Conservation (phyloP, 2,113 vertebrate species). For the Pogonocichla stellata region DNA sequence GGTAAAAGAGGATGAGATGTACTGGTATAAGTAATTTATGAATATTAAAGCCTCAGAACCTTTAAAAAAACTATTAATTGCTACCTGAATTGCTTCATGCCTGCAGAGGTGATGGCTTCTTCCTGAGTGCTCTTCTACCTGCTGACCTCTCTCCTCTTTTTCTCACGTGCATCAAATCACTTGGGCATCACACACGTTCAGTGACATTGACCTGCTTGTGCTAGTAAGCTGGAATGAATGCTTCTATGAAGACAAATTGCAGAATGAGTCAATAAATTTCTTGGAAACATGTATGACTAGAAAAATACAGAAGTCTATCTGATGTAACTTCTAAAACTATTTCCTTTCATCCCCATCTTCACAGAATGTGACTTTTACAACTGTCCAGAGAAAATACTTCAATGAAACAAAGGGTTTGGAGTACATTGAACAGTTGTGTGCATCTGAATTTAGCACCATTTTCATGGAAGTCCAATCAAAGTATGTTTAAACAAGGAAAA, state of each 20-base stretch:
- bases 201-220: background rate
- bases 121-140: background rate
- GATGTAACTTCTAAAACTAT: background rate
- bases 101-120: background rate
- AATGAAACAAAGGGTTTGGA: constrained; percentile 96
- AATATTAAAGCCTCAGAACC: background rate
- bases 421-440: constrained; percentile 91
- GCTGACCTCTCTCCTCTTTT: background rate
- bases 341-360: background rate
- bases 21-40: background rate
- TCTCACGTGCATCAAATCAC: background rate
- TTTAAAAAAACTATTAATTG: background rate
- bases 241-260: background rate
- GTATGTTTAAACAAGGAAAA: constrained; percentile 73
- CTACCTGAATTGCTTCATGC: background rate
- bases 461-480: constrained; percentile 94
- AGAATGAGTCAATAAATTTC: background rate
- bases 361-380: constrained; percentile 88
- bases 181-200: rapidly evolving
- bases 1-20: background rate
- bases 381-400: constrained; percentile 94
- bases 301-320: background rate
- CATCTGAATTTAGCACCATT: constrained; percentile 87
- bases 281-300: background rate
- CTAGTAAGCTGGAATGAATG: background rate